A percentile compares a stretch with the other conserved stretches of the same genome.
Evolutionary conservation across 2,888 invertebrate genomes (phyloP).

Genomic region (Drosophila sordidapex): DNA sequence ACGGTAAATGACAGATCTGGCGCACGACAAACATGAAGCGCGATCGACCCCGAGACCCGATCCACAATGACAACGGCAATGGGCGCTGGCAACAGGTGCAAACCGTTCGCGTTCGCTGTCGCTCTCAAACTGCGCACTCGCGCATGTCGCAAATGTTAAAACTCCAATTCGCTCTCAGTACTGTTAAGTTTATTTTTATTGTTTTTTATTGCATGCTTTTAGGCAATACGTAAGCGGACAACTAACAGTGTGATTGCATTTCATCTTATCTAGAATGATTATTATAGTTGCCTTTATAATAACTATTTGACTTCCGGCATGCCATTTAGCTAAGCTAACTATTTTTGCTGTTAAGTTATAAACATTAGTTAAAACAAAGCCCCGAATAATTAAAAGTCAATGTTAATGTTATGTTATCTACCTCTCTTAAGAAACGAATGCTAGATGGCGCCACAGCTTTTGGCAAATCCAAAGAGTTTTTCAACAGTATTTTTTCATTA

Average conservation of each 20-base stretch:
- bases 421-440: not conserved
- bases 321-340: not conserved
- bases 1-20: conserved; percentile 78
- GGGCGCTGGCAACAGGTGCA: conserved; percentile 80
- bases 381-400: not conserved
- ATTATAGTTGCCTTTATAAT: not conserved
- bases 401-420: not conserved
- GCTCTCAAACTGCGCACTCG: conserved; percentile 80
- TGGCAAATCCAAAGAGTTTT: not conserved
- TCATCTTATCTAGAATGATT: not conserved
- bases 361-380: too few relatives aligned
- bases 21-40: conserved; percentile 65
- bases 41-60: conserved; percentile 62
- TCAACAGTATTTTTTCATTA: not conserved
- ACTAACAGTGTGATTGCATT: not conserved
- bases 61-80: conserved; percentile 30
- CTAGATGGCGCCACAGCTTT: conserved; percentile 18
- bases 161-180: conserved; percentile 6
- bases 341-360: not conserved
- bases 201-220: conserved; percentile 20
- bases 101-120: conserved; percentile 84
- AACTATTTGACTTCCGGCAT: not conserved
- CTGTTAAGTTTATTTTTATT: conserved; percentile 21
- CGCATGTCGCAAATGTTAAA: conserved; percentile 30
- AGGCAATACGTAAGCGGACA: not conserved